These are phyloP conservation scores for Lampris incognitus DNA, from an alignment of 2,113 vertebrate species.

Conservation along the genomic window DNA sequence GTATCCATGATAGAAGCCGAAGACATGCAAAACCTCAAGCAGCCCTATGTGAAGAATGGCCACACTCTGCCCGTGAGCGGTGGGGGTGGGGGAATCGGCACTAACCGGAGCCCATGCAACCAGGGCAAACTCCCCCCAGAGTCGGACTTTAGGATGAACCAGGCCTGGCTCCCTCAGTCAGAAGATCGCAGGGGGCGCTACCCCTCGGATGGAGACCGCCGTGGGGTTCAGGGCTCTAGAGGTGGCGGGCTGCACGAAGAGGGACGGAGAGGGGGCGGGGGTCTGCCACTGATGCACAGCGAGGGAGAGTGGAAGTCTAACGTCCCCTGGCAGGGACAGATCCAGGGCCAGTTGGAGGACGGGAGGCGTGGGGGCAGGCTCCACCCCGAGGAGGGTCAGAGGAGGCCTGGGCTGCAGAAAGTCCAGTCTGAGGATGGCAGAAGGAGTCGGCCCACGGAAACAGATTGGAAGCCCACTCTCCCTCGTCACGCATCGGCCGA, in stretches of 20 bases:
- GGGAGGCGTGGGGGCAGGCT: conserved; percentile 68
- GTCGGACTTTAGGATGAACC: conserved; percentile 78
- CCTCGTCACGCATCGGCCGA: conserved; percentile 84
- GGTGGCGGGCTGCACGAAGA: conserved; percentile 65
- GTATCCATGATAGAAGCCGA: conserved; percentile 75
- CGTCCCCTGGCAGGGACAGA: conserved; percentile 73
- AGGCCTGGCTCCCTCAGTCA: conserved; percentile 80
- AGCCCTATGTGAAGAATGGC: conserved; percentile 89
- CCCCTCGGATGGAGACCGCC: conserved; percentile 69
- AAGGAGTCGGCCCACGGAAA: conserved; percentile 78
- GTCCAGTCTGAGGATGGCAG: conserved; percentile 82
- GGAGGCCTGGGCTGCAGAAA: conserved; percentile 80
- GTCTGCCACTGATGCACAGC: conserved; percentile 50
- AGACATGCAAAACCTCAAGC: conserved; percentile 83
- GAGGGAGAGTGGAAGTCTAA: conserved; percentile 78
- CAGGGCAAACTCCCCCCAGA: conserved; percentile 79
- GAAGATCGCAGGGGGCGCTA: conserved; percentile 80
- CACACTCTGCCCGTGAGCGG: conserved; percentile 85
- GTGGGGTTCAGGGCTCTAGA: conserved; percentile 52
- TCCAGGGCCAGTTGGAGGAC: conserved; percentile 67
- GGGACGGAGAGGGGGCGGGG: conserved; percentile 62
- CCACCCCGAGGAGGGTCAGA: conserved; percentile 75
- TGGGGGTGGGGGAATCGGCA: conserved; percentile 39
- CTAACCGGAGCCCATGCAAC: conserved; percentile 71
- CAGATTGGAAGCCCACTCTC: conserved; percentile 82